Base-by-base conservation (phyloP, 35 echinoderm and acorn worm species). In the Stichopus chloronotus region DNA sequence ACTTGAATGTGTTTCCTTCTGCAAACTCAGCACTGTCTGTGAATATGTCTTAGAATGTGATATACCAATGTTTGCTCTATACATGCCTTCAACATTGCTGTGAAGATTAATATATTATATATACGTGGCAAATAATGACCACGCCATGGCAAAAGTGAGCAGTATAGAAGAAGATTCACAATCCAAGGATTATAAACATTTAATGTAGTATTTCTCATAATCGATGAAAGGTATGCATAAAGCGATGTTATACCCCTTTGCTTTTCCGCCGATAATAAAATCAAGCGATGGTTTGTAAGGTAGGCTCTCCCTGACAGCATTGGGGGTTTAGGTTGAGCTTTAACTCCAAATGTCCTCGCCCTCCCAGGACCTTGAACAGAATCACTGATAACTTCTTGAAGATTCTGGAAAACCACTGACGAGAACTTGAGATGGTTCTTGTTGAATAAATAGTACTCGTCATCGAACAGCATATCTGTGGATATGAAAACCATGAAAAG, bases 211-310 rank as follows among this genome's bases (percentile, higher is more conserved):
- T 43, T 1, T 43, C 30, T 43, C 30, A 43, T 43, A 43, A 43
- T 1, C 0, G 30, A 3, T 43, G 0, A 43, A 43, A 43, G 30
- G 30, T 43, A 43, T 43, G 3, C 30, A 43, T 43, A 43, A 43
- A 43, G 30, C 0, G 3, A 43, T 43, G 8, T 61, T 74, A 72
- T 92, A 92, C 94, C 94, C 86, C 90, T 90, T 84, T 94, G 86
- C 20, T 88, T 81, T 61, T 94, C 88, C 2, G 94, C 94, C n/a
- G 94, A 94, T 13, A 94, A 53, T 4, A 94, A 59, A 84, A 94
- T 82, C 22, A 94, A 84, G 9, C 94, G 88, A 71, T 94, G 94
- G 43, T 94, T 94, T 71, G 94, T 94, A 13, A 94, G 78, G 56
- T 84, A 94, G 30, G 80, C 90, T 23, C 94, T 69, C 12, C 94